These are phyloP conservation scores for Folsomia candida DNA, from an alignment of 2,888 invertebrate genomes.

Conservation along the genomic window DNA sequence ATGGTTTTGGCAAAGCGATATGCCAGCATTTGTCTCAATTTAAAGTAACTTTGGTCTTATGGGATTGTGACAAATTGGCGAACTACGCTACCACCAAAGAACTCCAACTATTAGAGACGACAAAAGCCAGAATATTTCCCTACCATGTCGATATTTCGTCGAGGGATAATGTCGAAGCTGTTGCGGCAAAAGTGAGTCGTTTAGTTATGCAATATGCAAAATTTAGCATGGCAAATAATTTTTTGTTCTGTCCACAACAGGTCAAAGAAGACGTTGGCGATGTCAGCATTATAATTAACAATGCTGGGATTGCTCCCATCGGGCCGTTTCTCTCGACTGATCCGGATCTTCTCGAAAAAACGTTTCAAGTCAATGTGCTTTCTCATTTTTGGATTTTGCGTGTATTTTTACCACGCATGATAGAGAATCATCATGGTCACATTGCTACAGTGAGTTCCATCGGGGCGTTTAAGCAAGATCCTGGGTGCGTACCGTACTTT, in stretches of 20 bases:
- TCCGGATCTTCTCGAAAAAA: conserved; percentile 5
- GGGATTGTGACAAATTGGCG: conserved; percentile 11
- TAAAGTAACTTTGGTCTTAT: conserved; percentile 4
- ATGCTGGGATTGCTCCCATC: conserved; percentile 12
- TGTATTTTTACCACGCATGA: conserved; percentile 13
- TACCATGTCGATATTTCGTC: conserved; percentile 7
- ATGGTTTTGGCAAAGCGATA: conserved; percentile 3
- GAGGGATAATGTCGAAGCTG: background rate
- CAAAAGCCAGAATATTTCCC: background rate
- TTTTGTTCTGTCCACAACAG: background rate
- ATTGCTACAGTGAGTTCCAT: conserved; percentile 13
- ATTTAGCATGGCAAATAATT: too few relatives aligned
- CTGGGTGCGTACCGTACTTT: conserved; percentile 8
- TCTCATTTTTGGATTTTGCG: conserved; percentile 12
- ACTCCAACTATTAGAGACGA: too few relatives aligned
- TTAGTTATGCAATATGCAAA: background rate
- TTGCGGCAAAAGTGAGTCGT: background rate
- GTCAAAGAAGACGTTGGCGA: conserved; percentile 10
- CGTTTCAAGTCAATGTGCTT: conserved; percentile 13
- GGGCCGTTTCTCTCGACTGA: conserved; percentile 3
- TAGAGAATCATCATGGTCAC: conserved; percentile 16
- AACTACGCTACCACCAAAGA: background rate
- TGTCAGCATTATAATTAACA: conserved; percentile 12
- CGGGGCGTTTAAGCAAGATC: background rate
- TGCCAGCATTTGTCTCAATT: background rate